These are phyloP conservation scores for Lophura nycthemera DNA, from an alignment of 2,113 vertebrate species.

Conservation along the genomic window DNA sequence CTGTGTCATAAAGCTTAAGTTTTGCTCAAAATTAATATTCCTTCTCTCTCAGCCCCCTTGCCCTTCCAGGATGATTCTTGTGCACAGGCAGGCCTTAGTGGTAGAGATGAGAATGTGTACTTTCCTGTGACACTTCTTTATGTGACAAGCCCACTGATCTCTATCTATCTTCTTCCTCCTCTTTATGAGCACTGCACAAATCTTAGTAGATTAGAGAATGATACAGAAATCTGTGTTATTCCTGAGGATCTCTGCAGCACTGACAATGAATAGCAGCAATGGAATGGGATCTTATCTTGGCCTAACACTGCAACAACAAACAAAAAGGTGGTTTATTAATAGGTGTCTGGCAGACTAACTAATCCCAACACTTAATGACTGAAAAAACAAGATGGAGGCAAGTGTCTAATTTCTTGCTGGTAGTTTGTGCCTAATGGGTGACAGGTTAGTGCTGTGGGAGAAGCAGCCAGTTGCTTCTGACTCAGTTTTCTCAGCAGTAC, in stretches of 20 bases:
- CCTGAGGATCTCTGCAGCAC: neutral
- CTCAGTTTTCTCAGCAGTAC: neutral
- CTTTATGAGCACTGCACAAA: neutral
- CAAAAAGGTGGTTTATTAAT: slow-evolving; percentile 61
- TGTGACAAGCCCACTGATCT: neutral
- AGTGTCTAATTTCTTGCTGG: slow-evolving; percentile 25
- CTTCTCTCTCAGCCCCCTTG: neutral
- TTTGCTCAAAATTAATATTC: neutral
- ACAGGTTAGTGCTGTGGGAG: neutral
- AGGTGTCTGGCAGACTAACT: slow-evolving; percentile 53
- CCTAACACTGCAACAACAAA: neutral
- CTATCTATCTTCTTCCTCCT: neutral
- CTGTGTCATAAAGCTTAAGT: neutral
- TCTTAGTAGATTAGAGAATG: neutral
- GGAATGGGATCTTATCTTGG: neutral
- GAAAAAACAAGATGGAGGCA: neutral
- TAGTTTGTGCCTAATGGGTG: neutral
- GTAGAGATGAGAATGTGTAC: neutral
- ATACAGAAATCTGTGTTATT: neutral
- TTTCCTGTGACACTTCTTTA: neutral
- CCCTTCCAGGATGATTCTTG: neutral
- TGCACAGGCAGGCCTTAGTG: neutral
- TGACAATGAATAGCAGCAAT: neutral
- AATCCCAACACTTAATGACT: slow-evolving; percentile 17
- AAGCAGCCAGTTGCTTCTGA: neutral